Percentiles rank a stretch among this genome's conserved stretches.
Conservation (phyloP, 1,140 invertebrate species). For the Probaryconus sp. region DNA sequence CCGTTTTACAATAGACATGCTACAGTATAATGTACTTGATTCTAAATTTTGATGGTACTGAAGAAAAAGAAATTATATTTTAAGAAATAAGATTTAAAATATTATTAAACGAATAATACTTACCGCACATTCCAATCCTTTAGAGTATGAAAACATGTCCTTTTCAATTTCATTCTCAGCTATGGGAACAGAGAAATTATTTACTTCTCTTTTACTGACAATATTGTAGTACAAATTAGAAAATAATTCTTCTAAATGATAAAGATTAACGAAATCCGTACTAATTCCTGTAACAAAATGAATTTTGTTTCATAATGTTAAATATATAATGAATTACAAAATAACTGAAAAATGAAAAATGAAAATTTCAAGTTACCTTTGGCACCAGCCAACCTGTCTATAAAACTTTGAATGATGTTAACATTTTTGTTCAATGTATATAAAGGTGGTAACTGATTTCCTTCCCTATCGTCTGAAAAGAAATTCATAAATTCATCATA, state of each 20-base stretch:
- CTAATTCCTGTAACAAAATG: no score
- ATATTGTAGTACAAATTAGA: slow-evolving; percentile 75
- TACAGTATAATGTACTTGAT: slow-evolving; percentile 75
- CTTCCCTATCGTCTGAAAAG: slow-evolving; percentile 59
- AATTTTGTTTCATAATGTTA: no score
- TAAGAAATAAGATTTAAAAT: slow-evolving; percentile 6
- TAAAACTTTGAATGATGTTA: slow-evolving; percentile 60
- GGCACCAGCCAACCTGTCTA: slow-evolving; percentile 71
- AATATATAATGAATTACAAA: slow-evolving; percentile 12
- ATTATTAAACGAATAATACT: no score
- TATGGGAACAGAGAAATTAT: slow-evolving; percentile 71
- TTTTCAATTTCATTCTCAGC: slow-evolving; percentile 76
- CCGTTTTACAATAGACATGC: slow-evolving; percentile 77
- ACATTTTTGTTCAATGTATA: slow-evolving; percentile 72
- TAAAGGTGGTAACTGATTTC: slow-evolving; percentile 72
- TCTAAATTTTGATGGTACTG: slow-evolving; percentile 78
- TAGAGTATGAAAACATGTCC: slow-evolving; percentile 75
- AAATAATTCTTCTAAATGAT: slow-evolving; percentile 79
- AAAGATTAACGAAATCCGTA: no score
- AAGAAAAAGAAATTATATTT: slow-evolving; percentile 44
- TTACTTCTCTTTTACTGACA: slow-evolving; percentile 58
- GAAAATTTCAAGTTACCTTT: slow-evolving; percentile 61
- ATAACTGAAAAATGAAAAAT: slow-evolving; percentile 4
- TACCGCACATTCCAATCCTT: slow-evolving; percentile 34
- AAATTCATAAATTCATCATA: slow-evolving; percentile 73